Evolutionary conservation across 2,113 vertebrate species (phyloP).

Genomic region (Probosciger aterrimus): DNA sequence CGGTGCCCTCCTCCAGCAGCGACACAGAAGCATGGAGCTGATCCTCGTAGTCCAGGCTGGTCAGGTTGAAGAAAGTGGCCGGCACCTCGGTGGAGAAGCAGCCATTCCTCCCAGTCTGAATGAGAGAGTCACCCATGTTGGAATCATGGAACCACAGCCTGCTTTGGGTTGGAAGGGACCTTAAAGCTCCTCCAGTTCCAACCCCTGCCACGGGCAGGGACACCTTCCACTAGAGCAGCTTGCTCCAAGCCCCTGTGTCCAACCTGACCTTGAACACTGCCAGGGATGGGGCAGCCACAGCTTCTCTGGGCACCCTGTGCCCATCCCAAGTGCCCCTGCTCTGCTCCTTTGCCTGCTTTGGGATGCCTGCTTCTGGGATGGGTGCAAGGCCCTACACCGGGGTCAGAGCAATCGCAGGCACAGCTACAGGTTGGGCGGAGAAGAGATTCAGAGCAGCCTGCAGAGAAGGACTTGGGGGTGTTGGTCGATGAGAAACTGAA

Average conservation of each 20-base stretch:
- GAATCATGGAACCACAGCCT: neutral
- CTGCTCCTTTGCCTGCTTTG: neutral
- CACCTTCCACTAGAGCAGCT: neutral
- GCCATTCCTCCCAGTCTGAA: neutral
- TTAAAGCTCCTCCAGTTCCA: neutral
- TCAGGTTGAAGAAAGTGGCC: neutral
- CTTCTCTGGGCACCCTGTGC: too few species aligned
- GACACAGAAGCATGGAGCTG: rapidly evolving
- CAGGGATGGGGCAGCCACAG: too few species aligned
- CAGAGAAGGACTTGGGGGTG: too few species aligned
- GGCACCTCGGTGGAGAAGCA: neutral
- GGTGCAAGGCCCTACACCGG: too few species aligned
- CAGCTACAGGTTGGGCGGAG: too few species aligned
- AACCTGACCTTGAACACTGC: too few species aligned
- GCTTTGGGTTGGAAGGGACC: neutral
- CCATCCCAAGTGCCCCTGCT: neutral
- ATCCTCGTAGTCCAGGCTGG: rapidly evolving
- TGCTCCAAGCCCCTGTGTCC: too few species aligned
- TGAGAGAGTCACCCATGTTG: neutral
- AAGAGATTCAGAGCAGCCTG: too few species aligned
- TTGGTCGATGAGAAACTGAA: too few species aligned
- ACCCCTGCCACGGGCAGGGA: neutral
- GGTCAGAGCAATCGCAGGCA: too few species aligned
- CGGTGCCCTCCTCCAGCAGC: neutral
- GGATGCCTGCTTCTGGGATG: too few species aligned